These are phyloP conservation scores for Enteromius thamalakanensis DNA, from an alignment of 2,797 vertebrate species.

Conservation along the genomic window DNA sequence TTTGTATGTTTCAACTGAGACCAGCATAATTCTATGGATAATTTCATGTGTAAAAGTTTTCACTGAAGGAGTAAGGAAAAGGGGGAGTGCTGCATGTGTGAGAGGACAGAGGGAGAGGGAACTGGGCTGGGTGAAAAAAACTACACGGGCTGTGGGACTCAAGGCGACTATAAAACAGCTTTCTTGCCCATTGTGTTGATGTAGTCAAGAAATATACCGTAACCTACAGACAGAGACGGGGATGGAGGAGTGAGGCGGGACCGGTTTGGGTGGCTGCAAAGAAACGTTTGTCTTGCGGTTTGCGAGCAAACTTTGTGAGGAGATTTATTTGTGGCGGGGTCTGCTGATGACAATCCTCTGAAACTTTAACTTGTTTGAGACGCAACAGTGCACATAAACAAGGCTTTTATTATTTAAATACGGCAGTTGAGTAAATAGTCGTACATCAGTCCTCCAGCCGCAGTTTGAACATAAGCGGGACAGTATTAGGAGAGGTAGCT, in stretches of 20 bases:
- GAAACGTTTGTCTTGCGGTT: conserved; percentile 24
- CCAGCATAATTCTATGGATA: neutral
- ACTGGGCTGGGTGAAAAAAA: conserved; percentile 63
- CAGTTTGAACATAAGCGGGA: neutral
- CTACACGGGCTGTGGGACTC: conserved; percentile 62
- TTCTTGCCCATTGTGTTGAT: conserved; percentile 68
- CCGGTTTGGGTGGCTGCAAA: conserved; percentile 13
- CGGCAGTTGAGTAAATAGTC: conserved; percentile 2
- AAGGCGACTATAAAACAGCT: conserved; percentile 74
- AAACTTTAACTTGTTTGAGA: conserved; percentile 28
- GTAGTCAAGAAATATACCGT: conserved; percentile 62
- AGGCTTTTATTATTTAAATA: conserved; percentile 16
- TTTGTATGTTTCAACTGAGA: neutral
- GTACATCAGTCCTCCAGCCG: neutral
- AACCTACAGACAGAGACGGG: conserved; percentile 55
- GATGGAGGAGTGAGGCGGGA: conserved; percentile 45
- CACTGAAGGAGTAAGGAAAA: conserved; percentile 4
- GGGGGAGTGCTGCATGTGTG: conserved; percentile 11
- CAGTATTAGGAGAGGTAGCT: neutral
- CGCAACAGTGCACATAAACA: conserved; percentile 3
- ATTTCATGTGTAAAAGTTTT: conserved; percentile 27
- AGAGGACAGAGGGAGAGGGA: conserved; percentile 30
- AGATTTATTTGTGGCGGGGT: conserved; percentile 31
- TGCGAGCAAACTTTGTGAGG: conserved; percentile 38
- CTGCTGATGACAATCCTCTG: conserved; percentile 26